These are phyloP conservation scores for Theristus sp. DNA, from an alignment of 2,888 invertebrate species.

Conservation along the genomic window DNA sequence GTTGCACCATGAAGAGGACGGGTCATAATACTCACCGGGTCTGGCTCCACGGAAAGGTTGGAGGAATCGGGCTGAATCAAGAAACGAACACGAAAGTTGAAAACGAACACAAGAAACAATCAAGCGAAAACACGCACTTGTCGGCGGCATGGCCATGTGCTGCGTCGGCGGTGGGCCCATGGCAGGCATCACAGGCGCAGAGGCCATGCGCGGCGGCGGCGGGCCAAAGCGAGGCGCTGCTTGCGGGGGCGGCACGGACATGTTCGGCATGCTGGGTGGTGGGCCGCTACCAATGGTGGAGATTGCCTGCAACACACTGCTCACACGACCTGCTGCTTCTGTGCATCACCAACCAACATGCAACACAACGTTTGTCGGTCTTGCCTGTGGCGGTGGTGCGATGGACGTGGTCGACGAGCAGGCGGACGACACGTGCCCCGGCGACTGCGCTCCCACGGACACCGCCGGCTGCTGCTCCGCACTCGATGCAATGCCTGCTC, in stretches of 20 bases:
- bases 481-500: background rate
- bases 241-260: background rate
- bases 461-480: background rate
- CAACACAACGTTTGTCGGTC: too few species aligned
- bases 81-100: too few species aligned
- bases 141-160: background rate
- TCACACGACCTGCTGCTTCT: too few species aligned
- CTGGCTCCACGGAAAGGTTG: too few species aligned
- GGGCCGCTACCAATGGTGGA: too few species aligned
- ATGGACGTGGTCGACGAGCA: background rate
- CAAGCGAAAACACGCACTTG: too few species aligned
- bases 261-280: slow-evolving; percentile 7
- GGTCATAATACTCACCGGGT: too few species aligned
- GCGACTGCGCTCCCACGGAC: background rate
- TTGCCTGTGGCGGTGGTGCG: background rate
- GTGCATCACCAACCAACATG: too few species aligned
- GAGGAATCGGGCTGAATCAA: too few species aligned
- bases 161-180: background rate
- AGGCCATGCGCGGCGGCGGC: background rate
- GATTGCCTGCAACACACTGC: too few species aligned
- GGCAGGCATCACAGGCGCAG: background rate
- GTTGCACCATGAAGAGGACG: too few species aligned
- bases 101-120: too few species aligned
- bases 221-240: background rate
- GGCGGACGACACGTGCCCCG: background rate